phyloP scores from a whole-genome alignment of 2,888 invertebrate genomes.

The Yponomeuta plumbellus region DNA sequence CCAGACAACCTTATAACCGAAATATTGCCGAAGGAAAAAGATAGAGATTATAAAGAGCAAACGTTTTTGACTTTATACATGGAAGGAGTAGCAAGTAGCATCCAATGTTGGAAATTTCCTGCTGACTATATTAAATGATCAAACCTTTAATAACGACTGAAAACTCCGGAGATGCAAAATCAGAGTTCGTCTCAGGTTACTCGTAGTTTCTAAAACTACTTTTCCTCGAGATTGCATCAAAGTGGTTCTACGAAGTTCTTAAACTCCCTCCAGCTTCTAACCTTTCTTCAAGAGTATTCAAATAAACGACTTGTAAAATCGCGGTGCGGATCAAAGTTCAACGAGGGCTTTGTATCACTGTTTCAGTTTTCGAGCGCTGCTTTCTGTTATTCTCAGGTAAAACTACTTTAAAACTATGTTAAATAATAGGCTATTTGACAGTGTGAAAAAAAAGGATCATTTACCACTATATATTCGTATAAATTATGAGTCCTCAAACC shows the following conservation, averaged over 20 bases:
- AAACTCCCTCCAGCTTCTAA: not conserved
- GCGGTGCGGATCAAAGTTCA: not conserved
- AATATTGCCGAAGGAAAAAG: too few species aligned
- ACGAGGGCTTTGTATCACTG: not conserved
- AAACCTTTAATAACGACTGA: not conserved
- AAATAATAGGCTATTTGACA: too few species aligned
- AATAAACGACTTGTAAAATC: conserved; percentile 2
- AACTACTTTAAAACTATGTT: too few species aligned
- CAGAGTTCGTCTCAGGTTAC: not conserved
- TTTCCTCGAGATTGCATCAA: not conserved
- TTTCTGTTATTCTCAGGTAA: not conserved
- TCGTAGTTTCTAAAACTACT: not conserved
- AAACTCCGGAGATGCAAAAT: not conserved
- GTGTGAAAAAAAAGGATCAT: too few species aligned
- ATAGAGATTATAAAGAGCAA: too few species aligned
- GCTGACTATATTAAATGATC: not conserved
- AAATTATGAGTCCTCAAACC: too few species aligned
- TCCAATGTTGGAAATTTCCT: too few species aligned
- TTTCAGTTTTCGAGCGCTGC: not conserved
- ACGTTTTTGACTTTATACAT: too few species aligned
- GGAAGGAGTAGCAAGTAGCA: too few species aligned
- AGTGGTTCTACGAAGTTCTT: not conserved
- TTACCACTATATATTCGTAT: too few species aligned
- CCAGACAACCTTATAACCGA: too few species aligned
- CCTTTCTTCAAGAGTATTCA: not conserved